A percentile compares a stretch with the other conserved stretches of the same genome.
These are phyloP conservation scores for Cryptotis parvus DNA, from an alignment of 2,113 vertebrate genomes.

Conservation along the genomic window DNA sequence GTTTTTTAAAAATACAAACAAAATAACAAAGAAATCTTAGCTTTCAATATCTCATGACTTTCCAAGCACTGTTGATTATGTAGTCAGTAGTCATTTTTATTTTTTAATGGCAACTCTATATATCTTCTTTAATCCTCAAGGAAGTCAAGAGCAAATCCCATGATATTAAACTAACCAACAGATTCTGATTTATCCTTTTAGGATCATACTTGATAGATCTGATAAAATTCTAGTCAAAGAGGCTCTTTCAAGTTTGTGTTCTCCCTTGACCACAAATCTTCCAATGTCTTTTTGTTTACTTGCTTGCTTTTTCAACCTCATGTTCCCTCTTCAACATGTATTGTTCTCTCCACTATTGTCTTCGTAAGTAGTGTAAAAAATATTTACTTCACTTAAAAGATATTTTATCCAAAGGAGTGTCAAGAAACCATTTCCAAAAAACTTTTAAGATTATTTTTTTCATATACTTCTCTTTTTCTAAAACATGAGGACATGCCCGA, in stretches of 20 bases:
- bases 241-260: no score
- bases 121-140: background rate
- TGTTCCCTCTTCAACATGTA: no score
- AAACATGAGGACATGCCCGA: background rate
- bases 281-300: no score
- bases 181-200: background rate
- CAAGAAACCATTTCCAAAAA: background rate
- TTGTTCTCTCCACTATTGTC: no score
- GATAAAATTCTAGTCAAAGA: background rate
- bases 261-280: no score
- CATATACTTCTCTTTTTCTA: background rate
- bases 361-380: no score
- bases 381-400: no score
- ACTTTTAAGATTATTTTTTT: background rate
- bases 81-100: background rate
- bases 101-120: background rate
- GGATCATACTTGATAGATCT: background rate
- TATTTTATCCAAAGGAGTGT: no score
- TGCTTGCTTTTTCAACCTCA: no score
- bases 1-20: background rate
- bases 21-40: background rate
- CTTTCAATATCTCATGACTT: background rate
- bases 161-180: background rate
- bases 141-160: background rate
- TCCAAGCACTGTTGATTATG: background rate